Evolutionary conservation across 64 coral and sea anemone genomes (phyloP), one percentile per base, ranked within the genome.

Genomic region (Stylophora pistillata): DNA sequence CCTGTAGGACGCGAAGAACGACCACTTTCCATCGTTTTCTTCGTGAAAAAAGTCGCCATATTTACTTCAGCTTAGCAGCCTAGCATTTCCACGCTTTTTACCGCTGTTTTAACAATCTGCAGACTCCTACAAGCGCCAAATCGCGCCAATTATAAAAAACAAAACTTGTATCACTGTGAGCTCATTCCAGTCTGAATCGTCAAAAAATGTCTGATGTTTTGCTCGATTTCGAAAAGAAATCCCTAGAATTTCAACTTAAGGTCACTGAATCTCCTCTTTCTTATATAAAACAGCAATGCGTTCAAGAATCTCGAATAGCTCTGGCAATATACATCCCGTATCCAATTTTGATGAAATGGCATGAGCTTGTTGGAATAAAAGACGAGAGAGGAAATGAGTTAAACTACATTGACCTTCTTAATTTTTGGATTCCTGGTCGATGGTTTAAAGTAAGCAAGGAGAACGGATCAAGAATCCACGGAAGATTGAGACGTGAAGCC

Each of bases 401-500:
- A 23, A 74, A 89, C 62, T 89, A 89, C 21, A 76, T 78, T 33
- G 74, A 76, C 58, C 74, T 89, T 30, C 37, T 89, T 33, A 89
- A 89, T 76, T 31, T 30, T 65, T 89, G 53, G 72, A 89, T 89
- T 63, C 87, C 87, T 60, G 37, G 57, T 47, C 56, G 53, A 60
- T 90, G 78, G 78, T 79, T 90, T 54, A 77, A 90, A 27, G 15
- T 81, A 68, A 56, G 55, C 32, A 61, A 63, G 53, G 88, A 58
- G 10, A 54, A 54, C 64, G 78, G 87, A 53, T 78, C 57, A 41
- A 75, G 88, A 71, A 90, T 90, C 28, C 57, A 65, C 13, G 88
- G 53, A 55, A 79, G 88, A 52, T 58, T 89, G 28, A 57, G 87
- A 65, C 74, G 87, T 62, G 87, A 89, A 79, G 74, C 73, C 13